Percentiles rank a stretch among this genome's conserved stretches.
These are phyloP conservation scores for Ornithorhynchus anatinus DNA, from an alignment of 2,113 vertebrate species.

Conservation along the genomic window DNA sequence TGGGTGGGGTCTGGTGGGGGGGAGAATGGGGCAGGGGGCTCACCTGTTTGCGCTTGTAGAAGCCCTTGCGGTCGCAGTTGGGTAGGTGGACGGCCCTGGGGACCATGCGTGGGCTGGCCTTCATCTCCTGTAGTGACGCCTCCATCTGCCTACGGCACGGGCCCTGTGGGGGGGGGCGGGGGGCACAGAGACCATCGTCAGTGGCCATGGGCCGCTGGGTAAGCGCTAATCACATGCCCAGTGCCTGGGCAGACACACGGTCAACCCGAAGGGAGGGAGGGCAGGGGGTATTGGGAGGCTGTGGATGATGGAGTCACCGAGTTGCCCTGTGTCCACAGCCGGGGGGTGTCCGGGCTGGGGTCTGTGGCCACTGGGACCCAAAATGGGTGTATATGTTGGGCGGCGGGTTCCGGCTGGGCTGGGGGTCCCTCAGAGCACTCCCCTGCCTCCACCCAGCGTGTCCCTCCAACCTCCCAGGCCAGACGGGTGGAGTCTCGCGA, in stretches of 20 bases:
- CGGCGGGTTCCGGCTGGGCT: too few relatives aligned
- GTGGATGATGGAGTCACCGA: too few relatives aligned
- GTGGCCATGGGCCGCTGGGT: neutral
- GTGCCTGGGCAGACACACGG: too few relatives aligned
- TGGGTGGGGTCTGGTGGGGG: neutral
- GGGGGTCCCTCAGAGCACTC: too few relatives aligned
- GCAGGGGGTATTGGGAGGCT: neutral
- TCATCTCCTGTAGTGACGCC: conserved; percentile 91
- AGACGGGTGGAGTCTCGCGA: too few relatives aligned
- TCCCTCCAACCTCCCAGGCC: too few relatives aligned
- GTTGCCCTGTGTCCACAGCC: fast-evolving
- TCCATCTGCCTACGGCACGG: conserved; percentile 97
- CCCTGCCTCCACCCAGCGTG: too few relatives aligned
- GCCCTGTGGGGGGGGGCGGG: conserved; percentile 70
- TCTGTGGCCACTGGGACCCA: fast-evolving
- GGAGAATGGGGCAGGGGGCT: neutral
- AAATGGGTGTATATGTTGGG: too few relatives aligned
- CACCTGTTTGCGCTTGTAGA: conserved; percentile 99
- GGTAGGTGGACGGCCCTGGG: conserved; percentile 92
- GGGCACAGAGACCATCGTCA: neutral
- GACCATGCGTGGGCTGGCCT: conserved; percentile 88
- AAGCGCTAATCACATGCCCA: too few relatives aligned
- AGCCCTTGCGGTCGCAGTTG: conserved; percentile 96
- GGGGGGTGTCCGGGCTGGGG: neutral
- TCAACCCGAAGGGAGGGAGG: neutral